Conservation (phyloP, 2,797 vertebrate species). For the Pteronotus mesoamericanus region DNA sequence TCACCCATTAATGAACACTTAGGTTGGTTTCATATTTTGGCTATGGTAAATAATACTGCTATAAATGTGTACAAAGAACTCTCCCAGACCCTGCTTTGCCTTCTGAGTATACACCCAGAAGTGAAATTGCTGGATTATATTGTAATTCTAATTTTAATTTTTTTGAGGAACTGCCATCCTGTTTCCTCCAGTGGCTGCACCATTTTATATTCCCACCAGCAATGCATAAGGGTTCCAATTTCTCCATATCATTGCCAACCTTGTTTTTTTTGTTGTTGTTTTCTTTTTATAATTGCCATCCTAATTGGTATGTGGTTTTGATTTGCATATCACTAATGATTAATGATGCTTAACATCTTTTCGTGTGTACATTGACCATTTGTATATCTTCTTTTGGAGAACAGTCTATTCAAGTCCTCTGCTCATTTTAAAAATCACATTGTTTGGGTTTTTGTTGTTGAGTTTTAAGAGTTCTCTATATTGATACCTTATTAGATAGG, state of each 20-base stretch:
- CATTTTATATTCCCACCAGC: background rate
- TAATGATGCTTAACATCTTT: constrained; percentile 19
- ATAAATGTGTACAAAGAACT: background rate
- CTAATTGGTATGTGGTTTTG: background rate
- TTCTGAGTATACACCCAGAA: background rate
- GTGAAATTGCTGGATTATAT: background rate
- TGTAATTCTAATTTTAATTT: background rate
- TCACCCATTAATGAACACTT: background rate
- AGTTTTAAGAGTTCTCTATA: background rate
- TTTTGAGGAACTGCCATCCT: background rate
- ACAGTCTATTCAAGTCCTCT: background rate
- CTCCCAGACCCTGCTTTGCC: background rate
- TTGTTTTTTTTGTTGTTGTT: background rate
- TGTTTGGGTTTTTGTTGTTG: background rate
- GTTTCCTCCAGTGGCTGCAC: background rate
- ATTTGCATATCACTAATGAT: constrained; percentile 11
- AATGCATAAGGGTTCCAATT: background rate
- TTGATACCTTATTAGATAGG: background rate
- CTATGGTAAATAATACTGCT: constrained; percentile 8
- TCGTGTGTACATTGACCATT: background rate
- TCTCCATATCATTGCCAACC: background rate
- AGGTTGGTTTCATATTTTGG: background rate
- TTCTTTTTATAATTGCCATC: background rate
- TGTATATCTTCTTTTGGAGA: background rate
- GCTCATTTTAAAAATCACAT: background rate